phyloP scores from a whole-genome alignment of 2,113 vertebrate species.

The Tyto alba region DNA sequence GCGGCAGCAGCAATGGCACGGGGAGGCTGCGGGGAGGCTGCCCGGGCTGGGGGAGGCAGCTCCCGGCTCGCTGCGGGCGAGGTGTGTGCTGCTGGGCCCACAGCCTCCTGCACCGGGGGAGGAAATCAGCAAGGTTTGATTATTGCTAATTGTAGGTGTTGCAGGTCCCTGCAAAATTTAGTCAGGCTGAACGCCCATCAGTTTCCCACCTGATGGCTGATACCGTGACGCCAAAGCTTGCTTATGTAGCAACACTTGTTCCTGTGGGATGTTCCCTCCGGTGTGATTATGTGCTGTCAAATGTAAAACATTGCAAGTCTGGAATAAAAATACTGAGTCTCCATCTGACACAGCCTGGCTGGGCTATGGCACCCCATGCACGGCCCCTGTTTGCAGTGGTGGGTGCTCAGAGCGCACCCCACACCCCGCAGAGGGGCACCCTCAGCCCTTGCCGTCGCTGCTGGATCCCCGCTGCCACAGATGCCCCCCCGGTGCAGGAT shows the following conservation, averaged over 20 bases:
- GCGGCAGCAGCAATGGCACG: rapidly evolving
- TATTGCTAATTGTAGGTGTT: not conserved
- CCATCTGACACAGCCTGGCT: rapidly evolving
- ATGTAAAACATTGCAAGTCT: not conserved
- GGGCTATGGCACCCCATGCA: not conserved
- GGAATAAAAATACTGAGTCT: not conserved
- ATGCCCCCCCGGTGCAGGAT: not conserved
- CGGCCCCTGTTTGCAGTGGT: rapidly evolving
- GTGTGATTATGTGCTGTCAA: not conserved
- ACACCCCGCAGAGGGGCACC: not conserved
- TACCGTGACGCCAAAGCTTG: not conserved
- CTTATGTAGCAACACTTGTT: not conserved
- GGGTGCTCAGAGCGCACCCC: rapidly evolving
- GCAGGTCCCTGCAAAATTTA: not conserved
- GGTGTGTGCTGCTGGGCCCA: not conserved
- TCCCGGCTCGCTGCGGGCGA: not conserved
- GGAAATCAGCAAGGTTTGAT: rapidly evolving
- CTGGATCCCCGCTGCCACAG: not conserved
- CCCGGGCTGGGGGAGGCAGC: not conserved
- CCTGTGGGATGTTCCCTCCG: not conserved
- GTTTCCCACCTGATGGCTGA: not conserved
- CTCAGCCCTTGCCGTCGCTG: not conserved
- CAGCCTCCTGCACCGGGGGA: not conserved
- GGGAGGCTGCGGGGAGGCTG: rapidly evolving
- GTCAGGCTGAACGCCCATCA: rapidly evolving